Evolutionary conservation across 2,797 vertebrate species (phyloP), one percentile per base, ranked within the genome.

Genomic region (Scolopax bukidnonensis): DNA sequence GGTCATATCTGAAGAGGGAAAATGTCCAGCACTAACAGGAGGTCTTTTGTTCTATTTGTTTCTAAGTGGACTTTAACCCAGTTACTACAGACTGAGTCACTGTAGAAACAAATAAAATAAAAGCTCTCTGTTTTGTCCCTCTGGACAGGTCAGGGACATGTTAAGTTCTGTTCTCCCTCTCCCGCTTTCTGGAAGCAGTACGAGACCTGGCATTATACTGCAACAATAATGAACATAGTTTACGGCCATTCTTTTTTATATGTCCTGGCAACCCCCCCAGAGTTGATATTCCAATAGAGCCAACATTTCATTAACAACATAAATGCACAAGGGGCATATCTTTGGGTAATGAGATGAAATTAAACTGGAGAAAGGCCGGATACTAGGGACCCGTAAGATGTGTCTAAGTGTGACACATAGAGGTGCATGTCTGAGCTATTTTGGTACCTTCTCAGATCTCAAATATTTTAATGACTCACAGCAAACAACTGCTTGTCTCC

Each of bases 61-160:
- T 98, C 97, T 97, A 97, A 98, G 97, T 97, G 97, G 98, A 98
- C 98, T 98, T 98, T 98, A 98, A 98, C 98, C 98, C 97, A 98
- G 97, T 98, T 98, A 98, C 97, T 97, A 97, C 97, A 97, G 97
- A 97, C 95, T 97, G 98, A 98, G 97, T 98, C 98, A 98, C 97
- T 97, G 96, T 95, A 96, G 97, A 98, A 98, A 98, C 97, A 98
- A 98, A 98, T 97, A 97, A 97, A 98, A 97, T 95, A 98, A 98
- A 98, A 97, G 93, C 88, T 84, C 93, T 96, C 97, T 97, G 96
- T 97, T 98, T 97, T 93, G 96, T 96, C 95, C 94, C 96, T 95
- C 96, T 94, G 96, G 96, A 98, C 96, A 97, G 97, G 97, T 97
- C 92, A 96, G 95, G 94, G 96, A 96, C 95, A 96, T 90, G 84